Evolutionary conservation across 2,888 invertebrate genomes (phyloP), one percentile per base, ranked within the genome.

Genomic region (Villa cingulata): DNA sequence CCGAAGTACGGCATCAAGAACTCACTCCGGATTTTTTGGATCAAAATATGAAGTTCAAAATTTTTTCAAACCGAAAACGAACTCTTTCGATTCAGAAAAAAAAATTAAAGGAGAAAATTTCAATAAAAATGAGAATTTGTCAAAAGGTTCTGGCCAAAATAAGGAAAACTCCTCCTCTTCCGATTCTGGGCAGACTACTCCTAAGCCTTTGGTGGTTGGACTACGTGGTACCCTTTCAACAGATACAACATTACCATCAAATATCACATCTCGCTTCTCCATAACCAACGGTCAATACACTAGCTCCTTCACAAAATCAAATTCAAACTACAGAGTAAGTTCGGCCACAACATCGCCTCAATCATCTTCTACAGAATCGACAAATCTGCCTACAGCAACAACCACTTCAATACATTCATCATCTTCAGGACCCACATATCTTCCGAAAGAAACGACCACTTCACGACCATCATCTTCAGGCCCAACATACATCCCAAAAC

Each of bases 361-460:
- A 2, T 58, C 62, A 40, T 56, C 57, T 6, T 58, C 59, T 0
- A 51, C 46, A 5, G 54, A 53, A 2, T 50, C 56, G 0, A 62
- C 55, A 48, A 38, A 54, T 56, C 2, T 54, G 43, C 10, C 23
- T 7, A 23, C 23, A 23, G 23, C 4, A 23, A 23, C 7, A 43
- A 57, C n/a, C 18, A 46, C 15, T 32, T 12, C 29, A 12, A 5
- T 4, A 40, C 48, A 4, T 45, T 40, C 10, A 48, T 49, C 4
- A 16, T 51, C 1, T 37, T 47, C 14, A 45, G 46, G 3, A 43
- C 42, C 20, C 27, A 47, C 38, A 52, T 53, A 2, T 37, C 50
- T 63, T 45, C 66, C 45, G 17, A 27, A 34, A 23, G 41, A 43
- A 27, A 39, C 43, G 4, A 45, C 43, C 9, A 48, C 48, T 5